Evolutionary conservation across 2,888 invertebrate species (phyloP).

Genomic region (Merodon equestris): DNA sequence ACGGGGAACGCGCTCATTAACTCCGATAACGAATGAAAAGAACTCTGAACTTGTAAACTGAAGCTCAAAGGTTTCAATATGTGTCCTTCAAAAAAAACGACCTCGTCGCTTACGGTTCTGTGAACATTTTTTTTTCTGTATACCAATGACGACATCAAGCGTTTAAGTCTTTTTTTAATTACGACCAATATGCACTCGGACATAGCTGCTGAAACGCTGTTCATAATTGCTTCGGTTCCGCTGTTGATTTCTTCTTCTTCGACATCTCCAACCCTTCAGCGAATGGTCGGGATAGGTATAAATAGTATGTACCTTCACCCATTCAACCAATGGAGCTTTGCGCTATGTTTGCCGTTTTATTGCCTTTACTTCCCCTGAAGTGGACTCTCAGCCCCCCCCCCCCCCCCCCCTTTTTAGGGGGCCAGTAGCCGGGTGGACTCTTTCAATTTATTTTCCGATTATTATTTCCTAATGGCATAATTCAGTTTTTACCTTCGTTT

Average conservation of each 20-base stretch:
- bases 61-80: constrained; percentile 7
- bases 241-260: not conserved
- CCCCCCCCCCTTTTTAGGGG: not conserved
- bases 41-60: constrained; percentile 52
- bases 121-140: constrained; percentile 46
- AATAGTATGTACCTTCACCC: too few relatives aligned
- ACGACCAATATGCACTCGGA: constrained; percentile 35
- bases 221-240: constrained; percentile 29
- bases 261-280: too few relatives aligned
- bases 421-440: constrained; percentile 29
- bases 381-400: constrained; percentile 18
- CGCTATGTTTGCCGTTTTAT: constrained; percentile 13
- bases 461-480: constrained; percentile 68
- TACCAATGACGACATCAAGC: constrained; percentile 56
- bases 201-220: constrained; percentile 19
- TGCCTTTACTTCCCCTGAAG: constrained; percentile 11
- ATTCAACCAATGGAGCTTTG: constrained; percentile 53
- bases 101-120: constrained; percentile 57
- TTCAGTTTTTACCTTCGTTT: constrained; percentile 68
- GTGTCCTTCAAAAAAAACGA: constrained; percentile 60
- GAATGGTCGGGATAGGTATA: not conserved
- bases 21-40: constrained; percentile 7
- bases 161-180: constrained; percentile 56
- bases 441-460: constrained; percentile 69
- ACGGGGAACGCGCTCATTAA: constrained; percentile 9